Evolutionary conservation across 2,888 invertebrate species (phyloP).

Genomic region (Dinocampus coccinellae): DNA sequence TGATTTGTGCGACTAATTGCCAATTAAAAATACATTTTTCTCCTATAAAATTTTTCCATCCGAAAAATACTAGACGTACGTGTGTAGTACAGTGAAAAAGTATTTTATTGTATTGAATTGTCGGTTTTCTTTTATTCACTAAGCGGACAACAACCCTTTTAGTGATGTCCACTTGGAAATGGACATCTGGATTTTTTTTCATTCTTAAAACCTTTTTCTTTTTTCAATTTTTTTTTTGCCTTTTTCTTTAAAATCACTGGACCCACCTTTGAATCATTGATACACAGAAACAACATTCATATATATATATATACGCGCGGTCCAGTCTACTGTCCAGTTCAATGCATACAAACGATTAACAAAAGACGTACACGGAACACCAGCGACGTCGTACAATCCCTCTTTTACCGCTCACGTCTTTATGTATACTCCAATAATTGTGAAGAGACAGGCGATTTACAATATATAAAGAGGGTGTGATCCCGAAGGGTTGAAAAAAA

Average conservation of each 20-base stretch:
- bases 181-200: slow-evolving; percentile 46
- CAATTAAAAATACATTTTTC: slow-evolving; percentile 67
- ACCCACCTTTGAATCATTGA: slow-evolving; percentile 23
- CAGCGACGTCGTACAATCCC: slow-evolving; percentile 26
- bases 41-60: slow-evolving; percentile 34
- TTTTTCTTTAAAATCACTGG: slow-evolving; percentile 3
- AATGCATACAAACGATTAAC: not conserved
- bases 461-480: not conserved
- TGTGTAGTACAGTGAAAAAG: too few relatives aligned
- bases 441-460: not conserved
- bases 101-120: slow-evolving; percentile 28
- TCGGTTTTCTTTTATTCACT: slow-evolving; percentile 31
- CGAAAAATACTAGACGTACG: not conserved
- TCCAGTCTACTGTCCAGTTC: slow-evolving; percentile 7
- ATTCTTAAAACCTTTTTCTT: not conserved
- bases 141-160: slow-evolving; percentile 24
- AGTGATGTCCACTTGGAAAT: slow-evolving; percentile 27
- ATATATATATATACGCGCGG: not conserved
- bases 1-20: slow-evolving; percentile 65
- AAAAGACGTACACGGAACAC: slow-evolving; percentile 14
- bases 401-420: slow-evolving; percentile 11
- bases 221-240: slow-evolving; percentile 10
- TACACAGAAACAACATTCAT: too few relatives aligned
- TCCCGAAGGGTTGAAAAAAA: slow-evolving; percentile 35
- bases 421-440: not conserved